These are phyloP conservation scores for Cecropterus lyciades DNA, from an alignment of 1,140 invertebrate species.

Conservation along the genomic window DNA sequence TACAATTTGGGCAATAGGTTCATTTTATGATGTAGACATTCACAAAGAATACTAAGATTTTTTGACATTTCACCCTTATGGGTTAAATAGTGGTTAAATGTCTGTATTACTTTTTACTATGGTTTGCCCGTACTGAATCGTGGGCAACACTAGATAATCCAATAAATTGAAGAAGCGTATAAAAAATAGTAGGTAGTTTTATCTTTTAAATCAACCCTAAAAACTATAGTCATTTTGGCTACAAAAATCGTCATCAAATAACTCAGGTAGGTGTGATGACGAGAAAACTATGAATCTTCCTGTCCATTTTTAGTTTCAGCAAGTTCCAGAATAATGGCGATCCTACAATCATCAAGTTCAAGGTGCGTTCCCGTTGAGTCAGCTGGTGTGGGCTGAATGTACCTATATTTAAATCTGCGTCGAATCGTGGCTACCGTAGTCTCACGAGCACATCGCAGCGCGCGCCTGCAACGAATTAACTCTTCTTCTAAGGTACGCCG, in stretches of 20 bases:
- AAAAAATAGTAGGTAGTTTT: too few relatives aligned
- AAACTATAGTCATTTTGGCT: not conserved
- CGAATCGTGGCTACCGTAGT: slow-evolving; percentile 57
- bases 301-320: slow-evolving; percentile 4
- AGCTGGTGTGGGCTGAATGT: slow-evolving; percentile 64
- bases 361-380: slow-evolving; percentile 72
- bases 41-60: too few relatives aligned
- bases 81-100: too few relatives aligned
- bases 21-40: too few relatives aligned
- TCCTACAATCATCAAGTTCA: slow-evolving; percentile 65
- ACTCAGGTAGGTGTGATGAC: not conserved
- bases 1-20: too few relatives aligned
- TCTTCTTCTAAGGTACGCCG: slow-evolving; percentile 57
- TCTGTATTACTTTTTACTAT: too few relatives aligned
- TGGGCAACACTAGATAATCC: too few relatives aligned
- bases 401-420: slow-evolving; percentile 74
- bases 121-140: too few relatives aligned
- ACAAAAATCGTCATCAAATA: not conserved
- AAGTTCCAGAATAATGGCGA: slow-evolving; percentile 44
- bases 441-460: slow-evolving; percentile 67
- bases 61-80: too few relatives aligned
- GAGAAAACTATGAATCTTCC: not conserved
- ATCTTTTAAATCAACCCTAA: too few relatives aligned
- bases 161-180: too few relatives aligned
- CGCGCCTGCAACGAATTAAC: slow-evolving; percentile 78